phyloP scores from a whole-genome alignment of 2,797 vertebrate genomes.

The Typhlichthys eigenmanni region DNA sequence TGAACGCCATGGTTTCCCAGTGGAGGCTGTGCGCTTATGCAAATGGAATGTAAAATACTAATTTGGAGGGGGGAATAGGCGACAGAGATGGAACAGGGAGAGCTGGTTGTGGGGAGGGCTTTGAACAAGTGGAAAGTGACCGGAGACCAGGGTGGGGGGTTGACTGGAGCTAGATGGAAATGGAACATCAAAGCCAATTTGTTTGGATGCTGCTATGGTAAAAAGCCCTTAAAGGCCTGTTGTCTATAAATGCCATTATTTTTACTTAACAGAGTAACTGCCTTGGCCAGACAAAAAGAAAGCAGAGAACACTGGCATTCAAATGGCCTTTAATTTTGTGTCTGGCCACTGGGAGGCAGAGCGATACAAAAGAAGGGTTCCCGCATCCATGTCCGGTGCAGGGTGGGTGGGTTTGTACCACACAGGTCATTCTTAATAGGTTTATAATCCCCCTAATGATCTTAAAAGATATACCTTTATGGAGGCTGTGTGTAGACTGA shows the following conservation, averaged over 20 bases:
- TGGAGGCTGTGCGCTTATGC: conserved; percentile 50
- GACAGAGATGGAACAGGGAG: conserved; percentile 25
- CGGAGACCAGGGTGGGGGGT: not conserved
- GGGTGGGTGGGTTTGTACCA: too few species aligned
- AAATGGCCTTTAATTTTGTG: too few species aligned
- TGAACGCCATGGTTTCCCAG: conserved; percentile 38
- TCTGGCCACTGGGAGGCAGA: too few species aligned
- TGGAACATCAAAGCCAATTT: conserved; percentile 21
- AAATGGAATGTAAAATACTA: conserved; percentile 37
- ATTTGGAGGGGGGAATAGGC: conserved; percentile 20
- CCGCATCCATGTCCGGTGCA: too few species aligned
- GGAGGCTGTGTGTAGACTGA: conserved; percentile 3
- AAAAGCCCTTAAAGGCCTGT: conserved; percentile 15
- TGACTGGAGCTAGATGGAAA: conserved; percentile 19
- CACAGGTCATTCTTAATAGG: too few species aligned
- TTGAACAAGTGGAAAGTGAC: conserved; percentile 8
- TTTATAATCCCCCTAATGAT: too few species aligned
- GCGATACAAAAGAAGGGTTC: too few species aligned
- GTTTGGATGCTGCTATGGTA: conserved; percentile 19
- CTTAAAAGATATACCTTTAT: too few species aligned
- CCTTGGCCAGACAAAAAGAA: not conserved
- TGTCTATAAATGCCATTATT: conserved; percentile 25
- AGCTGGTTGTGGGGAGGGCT: conserved; percentile 24
- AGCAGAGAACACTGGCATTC: not conserved
- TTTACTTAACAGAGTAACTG: conserved; percentile 10